Evolutionary conservation across 2,113 vertebrate species (phyloP).

Genomic region (Pelvicachromis taeniatus): DNA sequence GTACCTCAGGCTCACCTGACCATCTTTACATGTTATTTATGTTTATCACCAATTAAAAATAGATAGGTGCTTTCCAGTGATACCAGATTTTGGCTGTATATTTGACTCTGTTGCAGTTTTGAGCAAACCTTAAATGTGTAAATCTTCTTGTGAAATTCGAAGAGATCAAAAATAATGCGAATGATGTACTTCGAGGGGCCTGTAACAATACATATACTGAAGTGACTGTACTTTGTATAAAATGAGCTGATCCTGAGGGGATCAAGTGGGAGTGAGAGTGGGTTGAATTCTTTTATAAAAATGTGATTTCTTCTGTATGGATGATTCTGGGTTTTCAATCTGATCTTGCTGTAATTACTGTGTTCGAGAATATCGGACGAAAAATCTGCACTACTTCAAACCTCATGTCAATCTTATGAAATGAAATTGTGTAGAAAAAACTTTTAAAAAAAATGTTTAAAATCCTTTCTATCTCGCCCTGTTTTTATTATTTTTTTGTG

Average conservation of each 20-base stretch:
- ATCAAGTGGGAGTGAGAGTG: background rate
- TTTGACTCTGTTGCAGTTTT: background rate
- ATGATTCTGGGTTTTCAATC: background rate
- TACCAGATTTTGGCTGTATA: background rate
- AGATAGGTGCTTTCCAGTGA: background rate
- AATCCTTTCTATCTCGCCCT: background rate
- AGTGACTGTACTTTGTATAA: background rate
- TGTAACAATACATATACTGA: background rate
- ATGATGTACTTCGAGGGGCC: accelerated
- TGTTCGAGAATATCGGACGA: background rate
- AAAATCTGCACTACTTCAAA: background rate
- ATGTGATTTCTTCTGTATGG: background rate
- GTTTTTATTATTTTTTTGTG: background rate
- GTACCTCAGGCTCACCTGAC: background rate
- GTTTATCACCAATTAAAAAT: background rate
- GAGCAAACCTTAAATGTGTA: background rate
- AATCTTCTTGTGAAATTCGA: background rate
- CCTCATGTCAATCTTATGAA: background rate
- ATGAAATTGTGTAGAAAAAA: background rate
- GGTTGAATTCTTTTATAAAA: background rate
- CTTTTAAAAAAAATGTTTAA: background rate
- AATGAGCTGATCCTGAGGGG: background rate
- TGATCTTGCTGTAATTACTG: background rate
- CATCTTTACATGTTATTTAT: background rate
- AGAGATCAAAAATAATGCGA: background rate